phyloP scores from a whole-genome alignment of 2,113 vertebrate species.

The Carollia perspicillata region DNA sequence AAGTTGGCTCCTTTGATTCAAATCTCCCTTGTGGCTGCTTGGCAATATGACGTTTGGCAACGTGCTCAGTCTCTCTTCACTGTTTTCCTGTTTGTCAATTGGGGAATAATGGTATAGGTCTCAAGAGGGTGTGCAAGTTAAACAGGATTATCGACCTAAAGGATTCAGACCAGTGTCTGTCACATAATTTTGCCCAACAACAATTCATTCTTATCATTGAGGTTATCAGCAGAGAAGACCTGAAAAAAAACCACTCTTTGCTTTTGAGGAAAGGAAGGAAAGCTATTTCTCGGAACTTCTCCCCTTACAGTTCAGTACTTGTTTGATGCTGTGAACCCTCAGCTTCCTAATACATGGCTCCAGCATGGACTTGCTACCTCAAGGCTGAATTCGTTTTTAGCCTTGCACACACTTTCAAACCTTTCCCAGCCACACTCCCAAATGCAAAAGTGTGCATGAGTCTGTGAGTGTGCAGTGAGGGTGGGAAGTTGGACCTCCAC shows the following conservation, averaged over 20 bases:
- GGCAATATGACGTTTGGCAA: not conserved
- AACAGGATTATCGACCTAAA: not conserved
- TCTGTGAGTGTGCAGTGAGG: not conserved
- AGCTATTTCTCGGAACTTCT: not conserved
- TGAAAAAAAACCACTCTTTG: not conserved
- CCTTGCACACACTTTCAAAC: not conserved
- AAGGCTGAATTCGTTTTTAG: not conserved
- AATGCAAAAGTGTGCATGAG: not conserved
- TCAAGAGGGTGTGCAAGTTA: not conserved
- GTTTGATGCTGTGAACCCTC: not conserved
- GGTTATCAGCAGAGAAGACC: not conserved
- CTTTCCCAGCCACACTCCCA: not conserved
- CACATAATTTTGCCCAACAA: not conserved
- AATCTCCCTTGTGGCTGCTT: not conserved
- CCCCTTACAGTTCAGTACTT: not conserved
- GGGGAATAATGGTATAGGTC: not conserved
- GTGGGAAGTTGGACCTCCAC: not conserved
- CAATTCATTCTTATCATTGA: not conserved
- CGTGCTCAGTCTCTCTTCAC: not conserved
- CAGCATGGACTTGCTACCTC: not conserved
- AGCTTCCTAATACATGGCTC: not conserved
- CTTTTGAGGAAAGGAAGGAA: not conserved
- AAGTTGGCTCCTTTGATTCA: not conserved
- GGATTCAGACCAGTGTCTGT: not conserved
- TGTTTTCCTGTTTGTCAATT: not conserved